Evolutionary conservation across 2,888 invertebrate species (phyloP), one percentile per base, ranked within the genome.

Genomic region (Drosophila multiciliata): DNA sequence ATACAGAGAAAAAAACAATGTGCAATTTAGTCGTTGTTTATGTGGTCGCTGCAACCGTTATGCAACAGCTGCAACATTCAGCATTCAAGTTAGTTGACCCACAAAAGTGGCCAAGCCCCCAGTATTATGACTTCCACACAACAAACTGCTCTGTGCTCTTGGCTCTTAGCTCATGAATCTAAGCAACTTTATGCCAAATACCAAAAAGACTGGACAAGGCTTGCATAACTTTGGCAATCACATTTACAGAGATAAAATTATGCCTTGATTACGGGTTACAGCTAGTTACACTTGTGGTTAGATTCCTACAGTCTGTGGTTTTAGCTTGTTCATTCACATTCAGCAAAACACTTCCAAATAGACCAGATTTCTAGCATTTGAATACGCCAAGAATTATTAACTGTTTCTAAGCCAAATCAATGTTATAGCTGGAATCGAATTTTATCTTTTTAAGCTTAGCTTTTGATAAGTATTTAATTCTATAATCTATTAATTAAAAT

Each of bases 11-110:
- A 23, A 59, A 59, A 32, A 54, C 53, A 63, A 49, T 45, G 23
- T 64, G 58, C 42, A 66, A 58, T 52, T 68, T 42, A 58, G 58
- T 62, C 76, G 49, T 35, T 54, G 73, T 75, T 69, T 55, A 63
- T 54, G 55, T 69, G 63, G 58, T 50, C 60, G 36, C 45, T 35
- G 45, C 49, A 58, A 73, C 12, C 35, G 63, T 79, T 82, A 73
- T 78, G 82, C 74, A 82, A 78, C 70, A 49, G 55, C 55, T 29
- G 72, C 73, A 73, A 55, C 36, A 54, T 54, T 54, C 45, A 20
- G 11, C 54, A 54, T 49, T 64, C 59, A 29, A 67, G 50, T 48
- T 52, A 49, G 35, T 57, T 61, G 52, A 63, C 72, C 66, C 68
- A 78, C 53, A 71, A 64, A 32, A 40, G 17, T 49, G 45, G 57